Percentiles rank a stretch among this genome's conserved stretches.
phyloP scores from a whole-genome alignment of 2,888 invertebrate genomes.

The Drosophila helvetica region DNA sequence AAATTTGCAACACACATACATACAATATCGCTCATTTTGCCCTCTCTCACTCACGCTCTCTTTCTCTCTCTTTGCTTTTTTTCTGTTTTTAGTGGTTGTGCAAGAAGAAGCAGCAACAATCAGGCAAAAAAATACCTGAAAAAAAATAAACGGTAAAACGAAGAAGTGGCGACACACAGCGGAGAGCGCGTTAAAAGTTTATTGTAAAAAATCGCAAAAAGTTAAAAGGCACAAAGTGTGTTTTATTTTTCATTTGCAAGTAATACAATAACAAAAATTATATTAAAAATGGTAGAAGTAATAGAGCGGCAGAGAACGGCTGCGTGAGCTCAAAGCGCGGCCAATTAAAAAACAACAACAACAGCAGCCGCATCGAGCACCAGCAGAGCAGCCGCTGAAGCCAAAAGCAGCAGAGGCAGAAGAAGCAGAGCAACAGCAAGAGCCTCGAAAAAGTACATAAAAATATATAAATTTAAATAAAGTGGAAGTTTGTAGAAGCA shows the following conservation, averaged over 20 bases:
- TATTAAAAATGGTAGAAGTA: constrained; percentile 83
- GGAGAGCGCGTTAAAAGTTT: constrained; percentile 75
- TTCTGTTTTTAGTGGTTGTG: constrained; percentile 81
- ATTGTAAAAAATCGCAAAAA: constrained; percentile 75
- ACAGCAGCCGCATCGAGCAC: constrained; percentile 30
- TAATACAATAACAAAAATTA: constrained; percentile 66
- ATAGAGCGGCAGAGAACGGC: constrained; percentile 82
- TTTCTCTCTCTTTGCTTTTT: constrained; percentile 71
- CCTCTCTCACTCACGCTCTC: constrained; percentile 61
- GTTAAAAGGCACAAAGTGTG: constrained; percentile 53
- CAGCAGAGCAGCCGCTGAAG: constrained; percentile 64
- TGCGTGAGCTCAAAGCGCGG: constrained; percentile 78
- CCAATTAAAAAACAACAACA: constrained; percentile 73
- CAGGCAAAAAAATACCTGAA: constrained; percentile 78
- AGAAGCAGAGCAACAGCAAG: constrained; percentile 50
- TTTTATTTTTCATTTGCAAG: constrained; percentile 49
- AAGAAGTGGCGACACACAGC: constrained; percentile 76
- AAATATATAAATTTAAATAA: constrained; percentile 70
- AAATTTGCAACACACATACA: constrained; percentile 54
- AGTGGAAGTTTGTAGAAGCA: constrained; percentile 55
- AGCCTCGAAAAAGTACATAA: constrained; percentile 59
- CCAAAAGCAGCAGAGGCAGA: constrained; percentile 54
- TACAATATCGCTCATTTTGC: constrained; percentile 30
- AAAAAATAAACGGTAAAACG: constrained; percentile 82
- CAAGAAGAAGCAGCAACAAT: constrained; percentile 81